phyloP scores from a whole-genome alignment of 2,113 vertebrate genomes.

The Crocuta crocuta region DNA sequence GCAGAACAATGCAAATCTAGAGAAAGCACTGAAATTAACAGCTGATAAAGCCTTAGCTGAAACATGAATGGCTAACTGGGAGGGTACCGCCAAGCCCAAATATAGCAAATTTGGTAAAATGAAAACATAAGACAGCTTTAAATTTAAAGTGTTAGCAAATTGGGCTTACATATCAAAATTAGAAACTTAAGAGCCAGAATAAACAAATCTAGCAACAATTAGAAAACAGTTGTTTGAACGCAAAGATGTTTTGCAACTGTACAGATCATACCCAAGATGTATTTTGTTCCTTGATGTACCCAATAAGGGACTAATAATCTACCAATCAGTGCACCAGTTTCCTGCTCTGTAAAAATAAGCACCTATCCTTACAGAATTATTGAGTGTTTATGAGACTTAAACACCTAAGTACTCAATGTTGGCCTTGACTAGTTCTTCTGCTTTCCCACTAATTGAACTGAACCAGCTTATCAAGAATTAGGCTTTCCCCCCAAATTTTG shows the following conservation, averaged over 20 bases:
- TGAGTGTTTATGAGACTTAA: neutral
- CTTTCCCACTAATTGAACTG: neutral
- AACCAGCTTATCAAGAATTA: neutral
- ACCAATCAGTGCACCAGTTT: neutral
- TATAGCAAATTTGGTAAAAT: neutral
- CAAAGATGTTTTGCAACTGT: neutral
- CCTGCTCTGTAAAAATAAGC: neutral
- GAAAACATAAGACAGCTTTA: constrained; percentile 5
- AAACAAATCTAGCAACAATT: neutral
- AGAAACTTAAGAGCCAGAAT: neutral
- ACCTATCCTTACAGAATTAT: neutral
- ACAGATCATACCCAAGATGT: neutral
- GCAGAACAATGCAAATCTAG: neutral
- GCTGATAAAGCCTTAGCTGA: neutral
- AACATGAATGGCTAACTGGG: neutral
- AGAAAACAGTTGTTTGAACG: neutral
- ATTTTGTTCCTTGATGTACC: neutral
- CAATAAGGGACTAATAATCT: neutral
- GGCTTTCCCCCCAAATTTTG: neutral
- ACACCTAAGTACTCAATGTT: neutral
- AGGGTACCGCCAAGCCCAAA: neutral
- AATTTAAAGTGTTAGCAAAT: neutral
- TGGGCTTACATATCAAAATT: neutral
- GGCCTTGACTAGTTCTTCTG: neutral
- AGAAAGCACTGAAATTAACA: neutral